Evolutionary conservation across 2,888 invertebrate genomes (phyloP).

Genomic region (Arctia plantaginis): DNA sequence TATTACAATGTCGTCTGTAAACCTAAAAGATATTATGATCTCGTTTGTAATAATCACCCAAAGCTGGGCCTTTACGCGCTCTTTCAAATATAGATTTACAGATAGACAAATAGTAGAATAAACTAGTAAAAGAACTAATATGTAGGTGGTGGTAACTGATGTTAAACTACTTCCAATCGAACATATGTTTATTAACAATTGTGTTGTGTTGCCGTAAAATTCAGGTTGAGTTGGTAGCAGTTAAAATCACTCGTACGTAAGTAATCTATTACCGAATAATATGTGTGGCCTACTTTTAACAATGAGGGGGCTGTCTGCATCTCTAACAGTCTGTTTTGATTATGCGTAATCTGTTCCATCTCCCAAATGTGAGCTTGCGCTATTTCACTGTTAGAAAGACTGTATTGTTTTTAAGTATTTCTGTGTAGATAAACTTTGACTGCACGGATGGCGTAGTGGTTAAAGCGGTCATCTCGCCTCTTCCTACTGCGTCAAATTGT

Average conservation of each 20-base stretch:
- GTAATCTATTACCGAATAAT: conserved; percentile 47
- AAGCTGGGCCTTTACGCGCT: background rate
- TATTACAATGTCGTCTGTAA: background rate
- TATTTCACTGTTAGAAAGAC: conserved; percentile 28
- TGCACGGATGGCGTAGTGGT: no score
- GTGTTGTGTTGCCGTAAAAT: conserved; percentile 48
- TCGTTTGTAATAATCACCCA: background rate
- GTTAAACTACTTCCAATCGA: conserved; percentile 14
- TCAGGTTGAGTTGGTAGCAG: conserved; percentile 49
- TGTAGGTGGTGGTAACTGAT: conserved; percentile 24
- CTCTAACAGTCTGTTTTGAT: conserved; percentile 58
- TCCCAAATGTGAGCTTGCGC: conserved; percentile 29
- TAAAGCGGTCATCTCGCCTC: no score
- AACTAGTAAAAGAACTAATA: conserved; percentile 34
- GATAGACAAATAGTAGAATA: conserved; percentile 21
- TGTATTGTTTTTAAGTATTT: background rate
- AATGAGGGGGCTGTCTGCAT: conserved; percentile 57
- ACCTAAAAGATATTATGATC: background rate
- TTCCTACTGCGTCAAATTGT: no score
- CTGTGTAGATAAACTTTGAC: background rate
- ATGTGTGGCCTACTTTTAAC: conserved; percentile 59
- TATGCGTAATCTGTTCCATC: conserved; percentile 59
- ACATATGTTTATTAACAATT: conserved; percentile 29
- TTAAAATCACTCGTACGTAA: conserved; percentile 50
- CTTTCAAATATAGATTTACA: background rate